Evolutionary conservation across 2,113 vertebrate genomes (phyloP).

Genomic region (Salvelinus namaycush): DNA sequence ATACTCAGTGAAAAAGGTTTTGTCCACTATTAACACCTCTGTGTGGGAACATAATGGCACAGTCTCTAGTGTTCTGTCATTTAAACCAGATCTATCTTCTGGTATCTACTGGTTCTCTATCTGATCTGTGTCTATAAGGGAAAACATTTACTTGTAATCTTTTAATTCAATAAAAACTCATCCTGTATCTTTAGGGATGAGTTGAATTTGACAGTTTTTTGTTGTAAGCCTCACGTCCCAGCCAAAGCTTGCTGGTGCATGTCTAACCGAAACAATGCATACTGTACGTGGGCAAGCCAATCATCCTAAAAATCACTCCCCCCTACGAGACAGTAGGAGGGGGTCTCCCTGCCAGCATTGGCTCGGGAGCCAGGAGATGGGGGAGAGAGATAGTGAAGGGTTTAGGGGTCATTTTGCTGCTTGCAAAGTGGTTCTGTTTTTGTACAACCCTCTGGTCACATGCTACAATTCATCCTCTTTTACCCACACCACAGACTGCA

Average conservation of each 20-base stretch:
- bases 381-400: conserved; percentile 8
- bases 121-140: conserved; percentile 52
- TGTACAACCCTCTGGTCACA: conserved; percentile 3
- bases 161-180: conserved; percentile 63
- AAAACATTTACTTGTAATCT: conserved; percentile 21
- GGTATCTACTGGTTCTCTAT: conserved; percentile 37
- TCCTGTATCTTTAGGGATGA: conserved; percentile 42
- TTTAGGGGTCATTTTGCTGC: conserved; percentile 36
- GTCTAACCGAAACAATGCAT: conserved; percentile 44
- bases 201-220: conserved; percentile 6
- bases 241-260: conserved; percentile 53
- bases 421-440: conserved; percentile 13
- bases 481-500: conserved; percentile 29
- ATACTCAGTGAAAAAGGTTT: conserved; percentile 1
- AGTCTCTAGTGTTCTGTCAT: conserved; percentile 26
- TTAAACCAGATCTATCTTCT: conserved; percentile 30
- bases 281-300: conserved; percentile 24
- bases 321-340: neutral
- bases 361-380: neutral
- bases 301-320: conserved; percentile 7
- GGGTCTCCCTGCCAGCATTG: neutral
- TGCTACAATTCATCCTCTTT: neutral
- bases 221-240: conserved; percentile 47
- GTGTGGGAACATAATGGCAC: conserved; percentile 17
- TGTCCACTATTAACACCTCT: neutral